These are phyloP conservation scores for Fragum whitleyi DNA, from an alignment of 2,888 invertebrate genomes.

Conservation along the genomic window DNA sequence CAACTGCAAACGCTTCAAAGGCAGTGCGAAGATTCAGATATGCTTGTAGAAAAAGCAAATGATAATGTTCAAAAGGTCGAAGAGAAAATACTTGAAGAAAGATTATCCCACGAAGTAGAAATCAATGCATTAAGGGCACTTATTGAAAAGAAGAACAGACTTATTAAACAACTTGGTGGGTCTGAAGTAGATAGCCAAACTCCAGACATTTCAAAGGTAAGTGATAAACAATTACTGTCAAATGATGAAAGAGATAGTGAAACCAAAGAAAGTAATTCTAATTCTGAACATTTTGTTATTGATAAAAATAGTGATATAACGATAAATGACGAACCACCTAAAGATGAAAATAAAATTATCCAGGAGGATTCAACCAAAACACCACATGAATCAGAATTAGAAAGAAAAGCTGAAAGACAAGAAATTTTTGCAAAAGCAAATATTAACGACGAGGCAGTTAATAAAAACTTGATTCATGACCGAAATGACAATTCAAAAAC, in stretches of 20 bases:
- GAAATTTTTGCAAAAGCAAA: no score
- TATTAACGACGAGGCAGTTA: no score
- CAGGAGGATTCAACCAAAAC: no score
- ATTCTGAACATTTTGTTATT: neutral
- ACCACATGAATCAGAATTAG: no score
- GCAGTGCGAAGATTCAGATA: neutral
- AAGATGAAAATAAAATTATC: no score
- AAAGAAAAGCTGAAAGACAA: no score
- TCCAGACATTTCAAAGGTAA: neutral
- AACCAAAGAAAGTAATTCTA: neutral
- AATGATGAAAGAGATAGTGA: no score
- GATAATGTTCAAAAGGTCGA: slow-evolving; percentile 46
- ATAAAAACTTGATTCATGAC: no score
- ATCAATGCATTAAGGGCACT: slow-evolving; percentile 48
- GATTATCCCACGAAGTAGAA: slow-evolving; percentile 56
- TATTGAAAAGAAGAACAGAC: slow-evolving; percentile 42
- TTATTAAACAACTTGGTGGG: slow-evolving; percentile 24
- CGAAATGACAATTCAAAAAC: no score
- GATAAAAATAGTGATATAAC: neutral
- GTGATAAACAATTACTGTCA: neutral
- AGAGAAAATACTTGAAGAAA: slow-evolving; percentile 54
- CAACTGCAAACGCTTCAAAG: slow-evolving; percentile 21
- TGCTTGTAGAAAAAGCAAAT: slow-evolving; percentile 12
- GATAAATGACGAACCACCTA: neutral
- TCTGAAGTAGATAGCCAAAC: slow-evolving; percentile 2